Conservation (phyloP, 2,113 vertebrate species). For the Phyllostomus hastatus region DNA sequence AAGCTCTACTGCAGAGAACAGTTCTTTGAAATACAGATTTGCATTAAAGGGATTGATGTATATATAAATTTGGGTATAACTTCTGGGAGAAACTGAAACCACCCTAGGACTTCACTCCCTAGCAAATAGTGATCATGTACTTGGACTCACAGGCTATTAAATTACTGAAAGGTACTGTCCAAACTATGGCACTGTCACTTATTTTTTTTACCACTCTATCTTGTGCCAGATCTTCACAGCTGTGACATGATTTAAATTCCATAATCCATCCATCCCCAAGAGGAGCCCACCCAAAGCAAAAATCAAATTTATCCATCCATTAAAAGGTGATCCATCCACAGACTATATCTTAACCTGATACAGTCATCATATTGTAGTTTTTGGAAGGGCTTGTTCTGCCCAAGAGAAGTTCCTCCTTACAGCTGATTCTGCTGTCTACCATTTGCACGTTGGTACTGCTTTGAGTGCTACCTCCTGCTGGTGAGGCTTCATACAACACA, state of each 20-base stretch:
- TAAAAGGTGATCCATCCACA: slow-evolving; percentile 92
- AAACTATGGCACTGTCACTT: slow-evolving; percentile 89
- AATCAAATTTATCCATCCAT: slow-evolving; percentile 96
- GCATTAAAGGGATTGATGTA: slow-evolving; percentile 76
- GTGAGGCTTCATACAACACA: slow-evolving; percentile 96
- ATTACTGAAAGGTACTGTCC: slow-evolving; percentile 87
- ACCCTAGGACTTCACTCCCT: slow-evolving; percentile 81
- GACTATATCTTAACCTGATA: slow-evolving; percentile 95
- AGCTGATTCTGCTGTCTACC: slow-evolving; percentile 98
- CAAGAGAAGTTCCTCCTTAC: slow-evolving; percentile 98
- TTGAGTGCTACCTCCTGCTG: slow-evolving; percentile 81
- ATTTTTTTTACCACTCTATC: slow-evolving; percentile 83
- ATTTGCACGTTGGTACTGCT: slow-evolving; percentile 87
- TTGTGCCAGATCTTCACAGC: slow-evolving; percentile 90
- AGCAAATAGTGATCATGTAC: slow-evolving; percentile 80
- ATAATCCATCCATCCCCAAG: slow-evolving; percentile 90
- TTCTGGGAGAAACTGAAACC: slow-evolving; percentile 82
- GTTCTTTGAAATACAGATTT: slow-evolving; percentile 81
- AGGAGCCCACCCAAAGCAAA: slow-evolving; percentile 92
- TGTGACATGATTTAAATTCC: slow-evolving; percentile 90
- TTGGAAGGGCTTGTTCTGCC: slow-evolving; percentile 97
- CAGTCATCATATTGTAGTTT: slow-evolving; percentile 99
- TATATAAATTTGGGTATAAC: slow-evolving; percentile 75
- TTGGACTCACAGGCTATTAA: slow-evolving; percentile 87
- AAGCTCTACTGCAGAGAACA: slow-evolving; percentile 78